Evolutionary conservation across 2,888 invertebrate species (phyloP).

Genomic region (Disparrhopalites patrizii): DNA sequence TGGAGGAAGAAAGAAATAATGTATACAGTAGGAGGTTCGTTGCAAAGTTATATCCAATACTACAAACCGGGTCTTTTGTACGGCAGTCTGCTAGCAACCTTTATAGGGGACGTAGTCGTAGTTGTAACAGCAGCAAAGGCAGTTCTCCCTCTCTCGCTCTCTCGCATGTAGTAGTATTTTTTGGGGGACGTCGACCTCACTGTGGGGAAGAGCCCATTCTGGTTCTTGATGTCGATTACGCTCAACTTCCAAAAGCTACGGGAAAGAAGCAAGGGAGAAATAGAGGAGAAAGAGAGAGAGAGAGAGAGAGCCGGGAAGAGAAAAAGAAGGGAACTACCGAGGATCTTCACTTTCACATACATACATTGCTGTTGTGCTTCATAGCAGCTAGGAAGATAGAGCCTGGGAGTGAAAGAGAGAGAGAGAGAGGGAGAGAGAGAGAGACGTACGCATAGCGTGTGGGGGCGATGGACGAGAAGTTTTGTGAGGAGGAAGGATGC

Average conservation of each 20-base stretch:
- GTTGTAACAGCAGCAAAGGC: too few relatives aligned
- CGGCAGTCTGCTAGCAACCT: neutral
- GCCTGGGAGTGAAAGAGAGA: too few relatives aligned
- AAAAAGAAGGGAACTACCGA: neutral
- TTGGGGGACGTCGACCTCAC: slow-evolving; percentile 14
- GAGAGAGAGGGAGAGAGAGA: too few relatives aligned
- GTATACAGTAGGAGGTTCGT: too few relatives aligned
- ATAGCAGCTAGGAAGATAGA: too few relatives aligned
- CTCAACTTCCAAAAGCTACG: neutral
- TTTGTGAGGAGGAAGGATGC: slow-evolving; percentile 9
- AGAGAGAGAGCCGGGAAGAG: neutral
- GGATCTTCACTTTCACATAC: neutral
- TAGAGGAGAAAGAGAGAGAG: neutral
- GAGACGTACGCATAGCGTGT: neutral
- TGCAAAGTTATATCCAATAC: too few relatives aligned
- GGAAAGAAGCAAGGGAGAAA: neutral
- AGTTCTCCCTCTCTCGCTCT: too few relatives aligned
- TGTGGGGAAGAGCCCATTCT: slow-evolving; percentile 8
- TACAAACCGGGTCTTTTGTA: slow-evolving; percentile 3
- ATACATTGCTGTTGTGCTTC: too few relatives aligned
- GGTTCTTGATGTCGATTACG: neutral
- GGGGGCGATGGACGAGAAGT: slow-evolving; percentile 2
- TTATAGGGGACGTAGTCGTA: too few relatives aligned
- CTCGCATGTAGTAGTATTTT: too few relatives aligned
- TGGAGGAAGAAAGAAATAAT: too few relatives aligned